These are phyloP conservation scores for Tapirus indicus DNA, from an alignment of 2,797 vertebrate genomes.

Conservation along the genomic window DNA sequence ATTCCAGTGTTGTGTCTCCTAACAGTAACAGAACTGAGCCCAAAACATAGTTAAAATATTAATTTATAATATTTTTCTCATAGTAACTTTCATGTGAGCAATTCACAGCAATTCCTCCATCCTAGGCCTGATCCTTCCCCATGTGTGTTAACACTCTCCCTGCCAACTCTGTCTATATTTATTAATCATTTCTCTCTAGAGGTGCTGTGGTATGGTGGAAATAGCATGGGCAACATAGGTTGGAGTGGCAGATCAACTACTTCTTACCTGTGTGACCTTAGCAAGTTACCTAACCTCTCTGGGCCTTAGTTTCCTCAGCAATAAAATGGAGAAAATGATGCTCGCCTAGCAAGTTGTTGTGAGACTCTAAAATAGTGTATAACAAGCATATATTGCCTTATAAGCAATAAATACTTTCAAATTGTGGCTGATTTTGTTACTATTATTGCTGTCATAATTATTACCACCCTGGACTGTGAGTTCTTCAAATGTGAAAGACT, in stretches of 20 bases:
- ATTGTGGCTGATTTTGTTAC: not conserved
- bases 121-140: not conserved
- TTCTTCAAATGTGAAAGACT: not conserved
- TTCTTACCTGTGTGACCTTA: not conserved
- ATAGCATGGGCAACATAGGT: not conserved
- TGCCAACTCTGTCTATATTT: not conserved
- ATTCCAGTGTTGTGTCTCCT: not conserved
- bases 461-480: not conserved
- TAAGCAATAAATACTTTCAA: not conserved
- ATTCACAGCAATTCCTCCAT: not conserved
- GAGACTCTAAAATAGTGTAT: not conserved
- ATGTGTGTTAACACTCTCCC: not conserved
- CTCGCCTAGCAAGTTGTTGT: not conserved
- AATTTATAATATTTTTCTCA: not conserved
- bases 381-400: not conserved
- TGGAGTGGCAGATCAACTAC: not conserved
- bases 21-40: not conserved
- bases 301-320: not conserved
- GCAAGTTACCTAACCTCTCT: not conserved
- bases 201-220: not conserved
- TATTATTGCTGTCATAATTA: not conserved
- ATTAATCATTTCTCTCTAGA: not conserved
- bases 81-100: not conserved
- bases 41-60: not conserved
- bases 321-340: not conserved